Evolutionary conservation across 2,113 vertebrate species (phyloP).

Genomic region (Pelvicachromis taeniatus): DNA sequence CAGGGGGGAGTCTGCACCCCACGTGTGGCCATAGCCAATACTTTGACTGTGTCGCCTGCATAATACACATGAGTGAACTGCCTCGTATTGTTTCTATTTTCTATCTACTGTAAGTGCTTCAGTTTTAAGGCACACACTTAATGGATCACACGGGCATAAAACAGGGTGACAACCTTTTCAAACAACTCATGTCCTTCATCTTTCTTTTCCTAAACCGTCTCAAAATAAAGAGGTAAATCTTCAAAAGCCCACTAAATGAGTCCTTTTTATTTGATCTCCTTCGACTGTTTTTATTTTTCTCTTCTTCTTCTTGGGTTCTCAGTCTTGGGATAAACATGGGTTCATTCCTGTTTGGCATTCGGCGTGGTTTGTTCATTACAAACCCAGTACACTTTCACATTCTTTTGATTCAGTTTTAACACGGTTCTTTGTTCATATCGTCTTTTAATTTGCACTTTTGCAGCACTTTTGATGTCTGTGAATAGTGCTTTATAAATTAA

Average conservation of each 20-base stretch:
- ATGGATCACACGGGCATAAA: not conserved
- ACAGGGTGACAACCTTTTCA: not conserved
- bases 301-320: not conserved
- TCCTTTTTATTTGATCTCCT: accelerated
- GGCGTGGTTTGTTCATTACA: accelerated
- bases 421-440: accelerated
- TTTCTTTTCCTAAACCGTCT: not conserved
- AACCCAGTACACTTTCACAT: not conserved
- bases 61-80: accelerated
- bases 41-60: not conserved
- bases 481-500: accelerated
- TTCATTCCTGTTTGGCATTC: not conserved
- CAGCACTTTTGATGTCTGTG: not conserved
- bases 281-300: not conserved
- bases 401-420: not conserved
- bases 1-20: not conserved
- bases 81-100: not conserved
- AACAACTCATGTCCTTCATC: not conserved
- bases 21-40: too few relatives aligned
- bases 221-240: not conserved
- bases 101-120: not conserved
- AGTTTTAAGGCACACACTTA: not conserved
- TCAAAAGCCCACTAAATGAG: accelerated
- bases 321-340: not conserved
- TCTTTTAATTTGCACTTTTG: not conserved